Evolutionary conservation across 1,140 invertebrate species (phyloP).

Genomic region (Meloidogyne exigua): DNA sequence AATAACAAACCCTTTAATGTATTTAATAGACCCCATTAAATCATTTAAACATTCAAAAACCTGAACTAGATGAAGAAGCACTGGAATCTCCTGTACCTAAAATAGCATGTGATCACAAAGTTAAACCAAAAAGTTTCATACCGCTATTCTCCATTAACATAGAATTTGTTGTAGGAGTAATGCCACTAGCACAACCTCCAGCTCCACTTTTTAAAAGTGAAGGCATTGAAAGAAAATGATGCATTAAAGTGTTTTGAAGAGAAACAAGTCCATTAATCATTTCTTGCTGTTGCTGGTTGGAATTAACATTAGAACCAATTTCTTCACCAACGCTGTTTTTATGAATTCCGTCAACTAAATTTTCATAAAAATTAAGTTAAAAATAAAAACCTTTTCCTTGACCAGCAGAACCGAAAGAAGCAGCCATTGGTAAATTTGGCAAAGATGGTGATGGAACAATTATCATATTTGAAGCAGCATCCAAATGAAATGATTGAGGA

Average conservation of each 20-base stretch:
- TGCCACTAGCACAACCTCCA: conserved; percentile 40
- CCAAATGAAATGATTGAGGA: background rate
- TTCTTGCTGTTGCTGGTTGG: conserved; percentile 43
- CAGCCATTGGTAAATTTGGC: conserved; percentile 44
- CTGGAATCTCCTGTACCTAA: background rate
- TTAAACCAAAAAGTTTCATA: background rate
- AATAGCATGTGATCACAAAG: background rate
- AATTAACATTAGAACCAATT: conserved; percentile 9
- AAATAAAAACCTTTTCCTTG: background rate
- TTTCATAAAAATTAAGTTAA: background rate
- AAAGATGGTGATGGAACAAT: conserved; percentile 59
- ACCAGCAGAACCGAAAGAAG: background rate
- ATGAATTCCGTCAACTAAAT: conserved; percentile 9
- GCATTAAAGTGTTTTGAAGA: conserved; percentile 45
- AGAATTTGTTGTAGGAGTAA: conserved; percentile 27
- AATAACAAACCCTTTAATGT: background rate
- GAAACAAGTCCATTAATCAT: conserved; percentile 43
- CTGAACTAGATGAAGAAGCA: background rate
- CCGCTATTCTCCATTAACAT: background rate
- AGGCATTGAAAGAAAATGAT: conserved; percentile 54
- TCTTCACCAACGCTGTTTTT: conserved; percentile 6
- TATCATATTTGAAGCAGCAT: conserved; percentile 14
- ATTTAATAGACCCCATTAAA: too few relatives aligned
- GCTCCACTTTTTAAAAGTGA: conserved; percentile 46
- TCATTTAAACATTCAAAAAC: background rate